Base-by-base conservation (phyloP, 2,113 vertebrate species). In the Plotosus lineatus region DNA sequence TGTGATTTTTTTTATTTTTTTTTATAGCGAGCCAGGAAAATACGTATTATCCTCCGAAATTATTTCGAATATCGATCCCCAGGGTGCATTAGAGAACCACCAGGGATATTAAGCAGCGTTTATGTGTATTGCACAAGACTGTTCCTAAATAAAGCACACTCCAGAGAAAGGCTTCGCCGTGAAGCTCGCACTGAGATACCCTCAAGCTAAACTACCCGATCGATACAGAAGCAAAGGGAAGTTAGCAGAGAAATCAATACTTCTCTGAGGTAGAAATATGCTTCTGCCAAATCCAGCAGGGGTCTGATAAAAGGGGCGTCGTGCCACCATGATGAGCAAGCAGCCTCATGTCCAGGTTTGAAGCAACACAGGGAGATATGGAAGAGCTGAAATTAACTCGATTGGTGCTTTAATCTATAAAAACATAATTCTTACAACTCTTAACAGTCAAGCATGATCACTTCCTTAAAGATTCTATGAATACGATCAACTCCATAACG, bases 231-330 rank as follows among this genome's bases (percentile, higher is more conserved):
- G 80, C 74, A 77, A 82, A 77, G 73, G 80, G 63, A 82, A 68
- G 80, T 77, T 69, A 77, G 80, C 66, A 42, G 31, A 77, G 40
- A 77, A 82, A 82, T 82, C 80, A 23, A 82, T 77, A 69, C 26
- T 82, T 77, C 73, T 77, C 74, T 15, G 28, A 56, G 73, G 73
- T 73, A 82, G 72, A 81, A 58, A 82, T 82, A 69, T 82, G 80
- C 69, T 77, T 69, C 80, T 82, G 80, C 74, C 74, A 77, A 82
- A 77, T 82, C 80, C 51, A 44, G 68, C 80, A 76, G 26, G 38
- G 21, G 63, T 75, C 42, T 81, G 71, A 74, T 53, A 65, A 75
- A 81, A 75, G 33, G n/a, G 51, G 19, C 15, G 46, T 55, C 21
- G 11, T 8, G 12, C 51, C 63, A 38, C 73, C 3, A 21, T 68